Percentiles rank a stretch among this genome's conserved stretches.
Conservation (phyloP, 2,797 vertebrate species). For the Sternotherus odoratus region DNA sequence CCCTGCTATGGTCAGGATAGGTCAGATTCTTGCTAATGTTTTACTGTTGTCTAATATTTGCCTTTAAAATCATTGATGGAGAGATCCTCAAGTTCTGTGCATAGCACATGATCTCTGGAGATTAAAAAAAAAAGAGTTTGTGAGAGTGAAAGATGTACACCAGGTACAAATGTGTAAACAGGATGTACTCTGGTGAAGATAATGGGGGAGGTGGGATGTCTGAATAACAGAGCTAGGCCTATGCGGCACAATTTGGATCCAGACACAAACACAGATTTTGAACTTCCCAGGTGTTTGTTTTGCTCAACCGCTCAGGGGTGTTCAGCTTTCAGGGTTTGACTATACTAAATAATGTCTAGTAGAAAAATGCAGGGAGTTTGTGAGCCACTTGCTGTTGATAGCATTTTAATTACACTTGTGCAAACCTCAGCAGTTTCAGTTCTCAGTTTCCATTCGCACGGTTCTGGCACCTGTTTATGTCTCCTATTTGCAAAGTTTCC, state of each 20-base stretch:
- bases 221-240: not conserved
- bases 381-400: not conserved
- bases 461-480: conserved; percentile 12
- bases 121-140: conserved; percentile 30
- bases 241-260: not conserved
- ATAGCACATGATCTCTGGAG: conserved; percentile 62
- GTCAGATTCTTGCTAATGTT: conserved; percentile 58
- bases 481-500: conserved; percentile 34
- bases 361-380: conserved; percentile 50
- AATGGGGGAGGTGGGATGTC: not conserved
- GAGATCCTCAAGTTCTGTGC: not conserved
- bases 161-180: conserved; percentile 44
- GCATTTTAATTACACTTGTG: conserved; percentile 26
- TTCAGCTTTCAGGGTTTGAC: conserved; percentile 21
- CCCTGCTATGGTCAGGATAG: conserved; percentile 45
- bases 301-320: not conserved
- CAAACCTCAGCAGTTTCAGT: conserved; percentile 63
- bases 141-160: conserved; percentile 50
- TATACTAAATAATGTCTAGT: conserved; percentile 10
- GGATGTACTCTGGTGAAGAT: conserved; percentile 19
- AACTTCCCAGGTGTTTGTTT: not conserved
- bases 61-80: conserved; percentile 42
- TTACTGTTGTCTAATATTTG: conserved; percentile 40
- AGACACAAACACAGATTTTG: not conserved
- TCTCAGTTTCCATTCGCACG: conserved; percentile 48